A percentile compares a stretch with the other conserved stretches of the same genome.
Conservation (phyloP, 2,797 vertebrate genomes). For the Chlorospingus semifuscus region DNA sequence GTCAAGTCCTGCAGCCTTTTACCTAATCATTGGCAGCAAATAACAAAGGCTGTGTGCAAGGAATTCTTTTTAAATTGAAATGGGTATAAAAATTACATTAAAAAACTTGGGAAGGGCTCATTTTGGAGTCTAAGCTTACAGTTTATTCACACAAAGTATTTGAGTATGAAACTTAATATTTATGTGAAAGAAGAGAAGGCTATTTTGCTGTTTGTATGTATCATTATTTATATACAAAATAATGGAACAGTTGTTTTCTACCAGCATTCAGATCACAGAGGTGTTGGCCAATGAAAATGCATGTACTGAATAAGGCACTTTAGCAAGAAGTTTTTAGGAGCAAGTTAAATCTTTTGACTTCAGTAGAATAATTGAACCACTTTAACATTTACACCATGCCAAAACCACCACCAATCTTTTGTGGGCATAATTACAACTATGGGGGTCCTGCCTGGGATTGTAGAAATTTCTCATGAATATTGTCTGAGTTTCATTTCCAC, state of each 20-base stretch:
- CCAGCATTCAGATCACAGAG: not conserved
- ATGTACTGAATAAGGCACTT: not conserved
- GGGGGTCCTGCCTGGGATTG: not conserved
- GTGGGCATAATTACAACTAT: no score
- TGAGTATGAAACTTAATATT: not conserved
- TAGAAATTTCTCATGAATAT: not conserved
- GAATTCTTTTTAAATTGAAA: not conserved
- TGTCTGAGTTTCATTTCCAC: not conserved
- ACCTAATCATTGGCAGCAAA: not conserved
- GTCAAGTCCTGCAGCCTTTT: not conserved
- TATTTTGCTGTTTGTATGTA: not conserved
- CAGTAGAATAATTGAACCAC: not conserved
- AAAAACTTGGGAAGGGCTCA: not conserved
- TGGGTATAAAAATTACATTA: not conserved
- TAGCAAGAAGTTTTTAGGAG: not conserved
- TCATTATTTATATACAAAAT: not conserved
- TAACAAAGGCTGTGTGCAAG: not conserved
- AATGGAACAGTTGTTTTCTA: not conserved
- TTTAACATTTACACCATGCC: rapidly evolving
- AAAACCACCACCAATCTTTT: rapidly evolving
- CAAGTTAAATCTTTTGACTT: not conserved
- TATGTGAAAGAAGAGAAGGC: not conserved
- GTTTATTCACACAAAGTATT: not conserved
- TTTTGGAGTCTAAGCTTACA: not conserved
- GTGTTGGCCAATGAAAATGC: not conserved